These are phyloP conservation scores for Drosophila tristis DNA, from an alignment of 1,140 invertebrate species.

Conservation along the genomic window DNA sequence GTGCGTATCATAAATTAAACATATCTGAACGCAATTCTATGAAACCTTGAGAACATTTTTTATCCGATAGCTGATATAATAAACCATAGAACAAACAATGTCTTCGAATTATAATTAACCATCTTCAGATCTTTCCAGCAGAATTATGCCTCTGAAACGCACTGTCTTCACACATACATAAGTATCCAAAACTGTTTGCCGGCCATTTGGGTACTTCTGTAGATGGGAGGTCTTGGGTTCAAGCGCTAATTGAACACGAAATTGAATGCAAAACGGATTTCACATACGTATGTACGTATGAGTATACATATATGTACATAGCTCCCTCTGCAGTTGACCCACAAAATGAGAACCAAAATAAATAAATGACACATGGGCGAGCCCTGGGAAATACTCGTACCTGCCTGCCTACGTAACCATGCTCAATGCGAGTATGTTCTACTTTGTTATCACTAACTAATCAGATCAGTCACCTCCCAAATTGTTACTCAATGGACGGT, in stretches of 20 bases:
- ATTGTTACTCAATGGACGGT: conserved; percentile 10
- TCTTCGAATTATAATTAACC: too few relatives aligned
- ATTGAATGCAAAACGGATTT: conserved; percentile 63
- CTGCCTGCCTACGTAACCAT: too few relatives aligned
- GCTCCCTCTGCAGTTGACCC: conserved; percentile 22
- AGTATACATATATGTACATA: conserved; percentile 1
- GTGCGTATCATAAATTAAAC: not conserved
- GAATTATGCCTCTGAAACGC: too few relatives aligned
- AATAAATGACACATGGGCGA: conserved; percentile 20
- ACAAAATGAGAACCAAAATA: conserved; percentile 36
- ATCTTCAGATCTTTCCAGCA: too few relatives aligned
- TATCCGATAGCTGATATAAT: too few relatives aligned
- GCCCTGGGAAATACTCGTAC: too few relatives aligned
- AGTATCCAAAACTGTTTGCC: conserved; percentile 37
- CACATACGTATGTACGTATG: too few relatives aligned
- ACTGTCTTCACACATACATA: conserved; percentile 19
- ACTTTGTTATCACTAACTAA: not conserved
- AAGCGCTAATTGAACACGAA: conserved; percentile 67
- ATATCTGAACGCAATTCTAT: too few relatives aligned
- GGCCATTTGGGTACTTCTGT: conserved; percentile 25
- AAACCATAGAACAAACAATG: too few relatives aligned
- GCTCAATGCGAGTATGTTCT: too few relatives aligned
- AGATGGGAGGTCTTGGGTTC: conserved; percentile 61
- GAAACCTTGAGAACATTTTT: not conserved
- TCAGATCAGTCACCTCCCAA: conserved; percentile 21